Percentiles rank a stretch among this genome's conserved stretches.
phyloP scores from a whole-genome alignment of 2,113 vertebrate species.

The Pelobates fuscus region DNA sequence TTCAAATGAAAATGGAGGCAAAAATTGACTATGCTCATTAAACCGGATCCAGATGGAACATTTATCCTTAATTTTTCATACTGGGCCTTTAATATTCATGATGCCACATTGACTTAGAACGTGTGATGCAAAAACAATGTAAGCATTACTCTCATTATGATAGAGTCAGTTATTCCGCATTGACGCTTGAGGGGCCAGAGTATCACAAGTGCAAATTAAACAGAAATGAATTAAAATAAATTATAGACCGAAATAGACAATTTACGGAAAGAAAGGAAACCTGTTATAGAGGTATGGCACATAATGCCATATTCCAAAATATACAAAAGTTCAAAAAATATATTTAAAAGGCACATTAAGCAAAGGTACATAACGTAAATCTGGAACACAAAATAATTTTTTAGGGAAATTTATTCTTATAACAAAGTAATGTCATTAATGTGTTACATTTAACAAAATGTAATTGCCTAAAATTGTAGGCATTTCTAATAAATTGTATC shows the following conservation, averaged over 20 bases:
- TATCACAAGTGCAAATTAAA: conserved; percentile 4
- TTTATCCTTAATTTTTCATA: neutral
- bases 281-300: no score
- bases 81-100: conserved; percentile 21
- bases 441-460: no score
- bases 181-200: conserved; percentile 9
- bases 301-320: no score
- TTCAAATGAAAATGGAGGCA: conserved; percentile 10
- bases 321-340: no score
- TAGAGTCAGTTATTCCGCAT: neutral
- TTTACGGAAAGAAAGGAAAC: neutral
- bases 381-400: no score
- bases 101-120: neutral
- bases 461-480: no score
- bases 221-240: neutral
- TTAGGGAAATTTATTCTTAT: no score
- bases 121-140: conserved; percentile 12
- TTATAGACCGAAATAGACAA: neutral
- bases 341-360: no score
- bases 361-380: no score
- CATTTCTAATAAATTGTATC: no score
- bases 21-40: conserved; percentile 3
- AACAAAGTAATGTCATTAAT: no score
- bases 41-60: conserved; percentile 11
- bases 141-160: neutral